Evolutionary conservation across 1,140 invertebrate genomes (phyloP).

Genomic region (Drosophila arawakana): DNA sequence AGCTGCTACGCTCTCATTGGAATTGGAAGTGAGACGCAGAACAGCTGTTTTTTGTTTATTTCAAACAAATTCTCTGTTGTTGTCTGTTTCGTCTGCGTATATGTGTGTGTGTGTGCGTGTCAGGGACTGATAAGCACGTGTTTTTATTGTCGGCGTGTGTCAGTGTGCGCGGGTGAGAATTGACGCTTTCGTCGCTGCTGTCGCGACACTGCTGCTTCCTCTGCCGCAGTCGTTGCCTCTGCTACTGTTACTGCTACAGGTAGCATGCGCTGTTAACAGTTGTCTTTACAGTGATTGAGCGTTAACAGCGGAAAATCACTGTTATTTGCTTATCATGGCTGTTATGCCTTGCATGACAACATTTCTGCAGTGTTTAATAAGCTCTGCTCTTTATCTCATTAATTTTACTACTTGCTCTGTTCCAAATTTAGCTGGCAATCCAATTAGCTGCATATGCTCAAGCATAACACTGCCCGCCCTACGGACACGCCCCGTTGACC

Average conservation of each 20-base stretch:
- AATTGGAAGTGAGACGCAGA: conserved; percentile 35
- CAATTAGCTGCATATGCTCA: conserved; percentile 52
- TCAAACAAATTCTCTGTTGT: conserved; percentile 62
- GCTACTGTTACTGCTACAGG: neutral
- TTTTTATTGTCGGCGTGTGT: conserved; percentile 58
- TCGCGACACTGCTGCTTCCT: conserved; percentile 8
- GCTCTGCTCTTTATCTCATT: neutral
- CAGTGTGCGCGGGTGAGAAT: conserved; percentile 40
- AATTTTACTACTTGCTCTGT: neutral
- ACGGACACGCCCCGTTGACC: conserved; percentile 65
- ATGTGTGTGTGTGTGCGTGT: conserved; percentile 26
- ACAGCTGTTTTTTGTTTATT: conserved; percentile 83
- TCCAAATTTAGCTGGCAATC: conserved; percentile 49
- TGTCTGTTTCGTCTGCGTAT: conserved; percentile 25
- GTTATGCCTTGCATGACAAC: neutral
- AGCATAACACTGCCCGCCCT: conserved; percentile 10
- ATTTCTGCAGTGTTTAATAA: neutral
- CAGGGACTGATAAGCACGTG: conserved; percentile 70
- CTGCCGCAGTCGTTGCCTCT: neutral
- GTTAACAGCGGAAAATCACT: conserved; percentile 1
- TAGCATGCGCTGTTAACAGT: conserved; percentile 23
- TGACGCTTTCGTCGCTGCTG: conserved; percentile 14
- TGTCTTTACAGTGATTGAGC: neutral
- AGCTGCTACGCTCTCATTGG: conserved; percentile 43
- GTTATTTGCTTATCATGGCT: neutral